Conservation (phyloP, 2,113 vertebrate species). For the Strix uralensis region DNA sequence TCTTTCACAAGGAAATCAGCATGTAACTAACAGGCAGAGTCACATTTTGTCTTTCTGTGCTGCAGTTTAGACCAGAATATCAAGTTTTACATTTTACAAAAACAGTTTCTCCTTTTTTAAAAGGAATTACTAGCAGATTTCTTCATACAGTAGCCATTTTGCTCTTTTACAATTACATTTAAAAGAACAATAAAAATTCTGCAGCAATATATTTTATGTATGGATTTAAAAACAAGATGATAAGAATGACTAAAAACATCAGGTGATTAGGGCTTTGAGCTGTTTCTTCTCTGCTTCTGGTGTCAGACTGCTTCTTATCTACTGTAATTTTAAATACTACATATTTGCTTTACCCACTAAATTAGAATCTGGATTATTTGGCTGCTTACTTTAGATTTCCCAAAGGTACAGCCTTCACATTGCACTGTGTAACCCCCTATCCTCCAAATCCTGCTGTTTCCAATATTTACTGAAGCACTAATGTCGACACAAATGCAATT, state of each 20-base stretch:
- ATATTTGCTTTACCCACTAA: slow-evolving; percentile 58
- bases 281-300: slow-evolving; percentile 5
- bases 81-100: not conserved
- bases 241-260: slow-evolving; percentile 34
- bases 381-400: slow-evolving; percentile 68
- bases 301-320: slow-evolving; percentile 66
- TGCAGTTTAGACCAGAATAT: not conserved
- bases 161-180: not conserved
- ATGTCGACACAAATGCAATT: not conserved
- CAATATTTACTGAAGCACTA: not conserved
- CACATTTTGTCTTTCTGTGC: not conserved
- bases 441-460: slow-evolving; percentile 46
- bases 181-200: not conserved
- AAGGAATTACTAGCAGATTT: fast-evolving
- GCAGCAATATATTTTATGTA: not conserved
- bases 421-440: not conserved
- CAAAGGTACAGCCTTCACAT: slow-evolving; percentile 60
- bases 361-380: slow-evolving; percentile 76
- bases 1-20: not conserved
- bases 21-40: not conserved
- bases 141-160: not conserved
- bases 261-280: slow-evolving; percentile 57
- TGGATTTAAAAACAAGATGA: slow-evolving; percentile 13
- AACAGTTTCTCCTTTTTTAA: not conserved
- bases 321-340: slow-evolving; percentile 60